A percentile compares a stretch with the other conserved stretches of the same genome.
phyloP scores from a whole-genome alignment of 2,888 invertebrate species.

The Empis stercorea region DNA sequence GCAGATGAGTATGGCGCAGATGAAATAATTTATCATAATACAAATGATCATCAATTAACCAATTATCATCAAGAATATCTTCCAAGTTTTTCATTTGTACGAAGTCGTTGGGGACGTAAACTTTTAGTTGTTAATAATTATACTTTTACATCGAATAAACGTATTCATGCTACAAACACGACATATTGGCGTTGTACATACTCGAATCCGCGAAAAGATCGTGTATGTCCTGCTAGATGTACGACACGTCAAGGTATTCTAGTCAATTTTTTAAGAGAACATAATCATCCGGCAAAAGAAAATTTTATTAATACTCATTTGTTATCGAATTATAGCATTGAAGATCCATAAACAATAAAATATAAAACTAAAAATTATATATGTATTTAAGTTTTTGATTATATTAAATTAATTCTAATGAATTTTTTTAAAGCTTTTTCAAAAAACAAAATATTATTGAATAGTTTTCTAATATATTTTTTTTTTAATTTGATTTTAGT shows the following conservation, averaged over 20 bases:
- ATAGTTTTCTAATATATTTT: no score
- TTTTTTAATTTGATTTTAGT: neutral
- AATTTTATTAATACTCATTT: conserved; percentile 2
- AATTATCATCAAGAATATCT: no score
- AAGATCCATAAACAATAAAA: conserved; percentile 12
- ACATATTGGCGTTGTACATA: conserved; percentile 19
- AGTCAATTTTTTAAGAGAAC: conserved; percentile 15
- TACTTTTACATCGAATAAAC: conserved; percentile 17
- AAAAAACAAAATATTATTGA: no score
- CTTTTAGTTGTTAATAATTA: conserved; percentile 16
- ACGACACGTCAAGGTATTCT: conserved; percentile 16
- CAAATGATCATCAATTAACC: no score
- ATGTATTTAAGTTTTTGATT: no score
- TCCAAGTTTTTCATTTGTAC: conserved; percentile 13
- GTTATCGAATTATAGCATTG: conserved; percentile 16
- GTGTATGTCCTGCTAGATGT: conserved; percentile 16
- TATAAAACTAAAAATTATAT: no score
- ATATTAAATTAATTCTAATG: no score
- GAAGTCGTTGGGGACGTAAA: conserved; percentile 19
- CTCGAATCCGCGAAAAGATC: conserved; percentile 14
- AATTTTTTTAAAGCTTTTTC: no score
- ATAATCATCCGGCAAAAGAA: conserved; percentile 17
- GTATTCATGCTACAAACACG: conserved; percentile 16
- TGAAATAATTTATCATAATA: no score
- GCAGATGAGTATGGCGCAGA: no score